Evolutionary conservation across 2,113 vertebrate species (phyloP).

Genomic region (Mustelus asterias): DNA sequence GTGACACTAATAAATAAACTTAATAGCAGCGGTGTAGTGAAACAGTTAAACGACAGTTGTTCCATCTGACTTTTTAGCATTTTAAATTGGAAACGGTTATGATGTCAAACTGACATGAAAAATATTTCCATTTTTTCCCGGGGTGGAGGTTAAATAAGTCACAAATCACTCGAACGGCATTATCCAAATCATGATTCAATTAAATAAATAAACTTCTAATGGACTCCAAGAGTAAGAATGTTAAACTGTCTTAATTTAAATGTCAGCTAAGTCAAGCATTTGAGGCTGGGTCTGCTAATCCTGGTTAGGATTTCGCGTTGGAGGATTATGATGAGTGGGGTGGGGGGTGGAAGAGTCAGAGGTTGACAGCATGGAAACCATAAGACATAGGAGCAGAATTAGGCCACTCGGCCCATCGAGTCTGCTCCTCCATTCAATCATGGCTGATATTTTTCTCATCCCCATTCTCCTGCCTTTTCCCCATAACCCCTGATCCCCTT

Average conservation of each 20-base stretch:
- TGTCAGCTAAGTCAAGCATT: too few species aligned
- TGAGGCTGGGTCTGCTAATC: background rate
- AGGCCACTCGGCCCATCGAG: too few species aligned
- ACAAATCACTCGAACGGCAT: background rate
- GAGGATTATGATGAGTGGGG: background rate
- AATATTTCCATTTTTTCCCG: background rate
- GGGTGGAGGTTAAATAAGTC: background rate
- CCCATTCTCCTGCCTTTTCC: too few species aligned
- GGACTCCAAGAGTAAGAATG: too few species aligned
- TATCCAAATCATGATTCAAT: background rate
- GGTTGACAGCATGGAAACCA: too few species aligned
- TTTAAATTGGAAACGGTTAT: background rate
- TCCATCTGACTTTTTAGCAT: background rate
- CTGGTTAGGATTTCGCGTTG: background rate
- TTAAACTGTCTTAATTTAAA: background rate
- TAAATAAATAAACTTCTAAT: background rate
- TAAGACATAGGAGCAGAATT: too few species aligned
- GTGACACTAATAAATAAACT: background rate
- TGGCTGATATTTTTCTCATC: too few species aligned
- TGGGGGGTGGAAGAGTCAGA: too few species aligned
- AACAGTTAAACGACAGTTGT: background rate
- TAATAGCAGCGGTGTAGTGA: background rate
- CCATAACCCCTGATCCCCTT: too few species aligned
- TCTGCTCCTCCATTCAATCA: too few species aligned
- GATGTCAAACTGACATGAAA: background rate